Percentiles rank a stretch among this genome's conserved stretches.
Conservation (phyloP, 2,113 vertebrate genomes). For the Rhodinocichla rosea region DNA sequence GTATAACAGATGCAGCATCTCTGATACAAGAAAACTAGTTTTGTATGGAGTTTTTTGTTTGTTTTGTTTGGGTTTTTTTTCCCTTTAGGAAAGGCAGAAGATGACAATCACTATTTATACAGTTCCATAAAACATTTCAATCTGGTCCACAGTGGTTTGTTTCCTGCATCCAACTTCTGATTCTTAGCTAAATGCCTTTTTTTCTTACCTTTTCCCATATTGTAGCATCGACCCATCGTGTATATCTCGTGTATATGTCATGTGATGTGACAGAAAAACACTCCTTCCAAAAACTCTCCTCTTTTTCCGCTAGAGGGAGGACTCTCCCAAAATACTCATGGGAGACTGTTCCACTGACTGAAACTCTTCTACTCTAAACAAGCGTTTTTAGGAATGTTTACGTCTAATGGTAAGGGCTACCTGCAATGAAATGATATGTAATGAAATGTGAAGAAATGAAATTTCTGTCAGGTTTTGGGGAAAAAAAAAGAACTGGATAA, state of each 20-base stretch:
- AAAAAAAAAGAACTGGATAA: not conserved
- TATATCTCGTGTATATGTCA: not conserved
- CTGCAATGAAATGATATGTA: not conserved
- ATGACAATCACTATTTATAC: not conserved
- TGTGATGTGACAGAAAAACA: not conserved
- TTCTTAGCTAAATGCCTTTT: not conserved
- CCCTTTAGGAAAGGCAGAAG: not conserved
- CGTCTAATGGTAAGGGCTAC: not conserved
- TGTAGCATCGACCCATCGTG: accelerated
- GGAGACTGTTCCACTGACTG: not conserved
- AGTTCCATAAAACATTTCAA: not conserved
- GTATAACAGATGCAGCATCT: not conserved
- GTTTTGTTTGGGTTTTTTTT: not conserved
- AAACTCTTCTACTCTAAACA: not conserved
- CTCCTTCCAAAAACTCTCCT: not conserved
- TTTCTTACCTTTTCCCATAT: not conserved
- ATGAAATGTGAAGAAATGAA: not conserved
- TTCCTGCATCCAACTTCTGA: not conserved
- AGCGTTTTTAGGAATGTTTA: not conserved
- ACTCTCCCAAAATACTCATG: not conserved
- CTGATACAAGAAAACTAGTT: not conserved
- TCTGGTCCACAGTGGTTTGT: not conserved
- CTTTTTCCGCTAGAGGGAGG: not conserved
- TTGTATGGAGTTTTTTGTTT: not conserved
- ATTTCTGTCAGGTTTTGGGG: not conserved